Percentiles rank a stretch among this genome's conserved stretches.
phyloP scores from a whole-genome alignment of 2,797 vertebrate genomes.

The Alfaro cultratus region DNA sequence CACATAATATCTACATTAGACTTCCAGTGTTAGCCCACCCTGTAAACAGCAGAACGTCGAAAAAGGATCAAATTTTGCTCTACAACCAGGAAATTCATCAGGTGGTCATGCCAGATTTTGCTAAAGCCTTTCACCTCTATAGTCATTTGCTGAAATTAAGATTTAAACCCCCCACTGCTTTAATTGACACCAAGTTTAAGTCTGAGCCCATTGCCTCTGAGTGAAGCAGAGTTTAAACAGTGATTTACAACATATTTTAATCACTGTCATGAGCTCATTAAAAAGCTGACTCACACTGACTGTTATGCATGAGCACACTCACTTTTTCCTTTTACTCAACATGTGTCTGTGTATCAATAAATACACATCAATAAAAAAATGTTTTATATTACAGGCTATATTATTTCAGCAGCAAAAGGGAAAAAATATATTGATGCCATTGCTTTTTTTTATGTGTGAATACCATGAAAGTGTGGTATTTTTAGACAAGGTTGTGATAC shows the following conservation, averaged over 20 bases:
- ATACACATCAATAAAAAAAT: no score
- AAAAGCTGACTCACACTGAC: not conserved
- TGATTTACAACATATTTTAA: not conserved
- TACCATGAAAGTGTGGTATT: not conserved
- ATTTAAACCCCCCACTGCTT: not conserved
- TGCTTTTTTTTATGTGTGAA: not conserved
- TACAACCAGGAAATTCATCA: not conserved
- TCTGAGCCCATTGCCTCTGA: not conserved
- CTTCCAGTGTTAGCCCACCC: not conserved
- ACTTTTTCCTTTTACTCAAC: not conserved
- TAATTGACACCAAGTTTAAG: not conserved
- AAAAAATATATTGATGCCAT: not conserved
- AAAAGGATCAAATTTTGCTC: not conserved
- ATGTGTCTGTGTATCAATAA: not conserved
- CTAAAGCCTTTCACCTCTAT: not conserved
- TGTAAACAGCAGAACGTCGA: not conserved
- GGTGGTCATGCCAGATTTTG: not conserved
- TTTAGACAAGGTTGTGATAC: not conserved
- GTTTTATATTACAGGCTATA: not conserved
- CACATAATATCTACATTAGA: not conserved
- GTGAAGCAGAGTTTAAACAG: not conserved
- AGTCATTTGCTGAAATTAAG: not conserved
- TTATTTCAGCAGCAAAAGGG: not conserved
- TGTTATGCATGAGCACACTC: not conserved
- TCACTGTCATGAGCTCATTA: not conserved